A percentile compares a stretch with the other conserved stretches of the same genome.
phyloP scores from a whole-genome alignment of 1,140 invertebrate genomes.

The Chironomus striatipennis region DNA sequence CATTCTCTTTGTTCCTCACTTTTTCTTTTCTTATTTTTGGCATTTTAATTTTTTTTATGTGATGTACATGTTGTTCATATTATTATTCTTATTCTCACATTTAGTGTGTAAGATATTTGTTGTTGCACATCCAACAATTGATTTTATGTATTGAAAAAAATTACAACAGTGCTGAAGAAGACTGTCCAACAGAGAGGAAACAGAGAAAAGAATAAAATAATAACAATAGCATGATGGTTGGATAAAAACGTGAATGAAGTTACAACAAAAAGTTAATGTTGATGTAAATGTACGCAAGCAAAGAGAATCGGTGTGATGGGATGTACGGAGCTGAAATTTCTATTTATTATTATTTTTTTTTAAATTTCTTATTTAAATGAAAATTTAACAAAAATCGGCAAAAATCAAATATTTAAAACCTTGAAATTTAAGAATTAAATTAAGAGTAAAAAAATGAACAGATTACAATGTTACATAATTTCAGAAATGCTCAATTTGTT shows the following conservation, averaged over 20 bases:
- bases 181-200: neutral
- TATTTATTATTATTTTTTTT: no score
- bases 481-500: no score
- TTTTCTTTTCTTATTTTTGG: neutral
- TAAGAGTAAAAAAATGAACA: no score
- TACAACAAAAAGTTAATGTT: slow-evolving; percentile 6
- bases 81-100: neutral
- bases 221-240: neutral
- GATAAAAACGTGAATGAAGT: slow-evolving; percentile 17
- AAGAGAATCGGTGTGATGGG: neutral
- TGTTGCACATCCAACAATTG: no score
- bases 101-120: neutral
- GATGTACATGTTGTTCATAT: neutral
- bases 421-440: no score
- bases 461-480: no score
- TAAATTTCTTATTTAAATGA: no score
- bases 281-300: neutral
- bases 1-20: neutral
- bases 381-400: no score
- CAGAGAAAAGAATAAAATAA: neutral
- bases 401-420: no score
- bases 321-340: neutral
- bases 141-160: no score
- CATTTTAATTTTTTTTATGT: neutral
- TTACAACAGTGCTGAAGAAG: neutral